These are phyloP conservation scores for Gymnodraco acuticeps DNA, from an alignment of 2,797 vertebrate species.

Conservation along the genomic window DNA sequence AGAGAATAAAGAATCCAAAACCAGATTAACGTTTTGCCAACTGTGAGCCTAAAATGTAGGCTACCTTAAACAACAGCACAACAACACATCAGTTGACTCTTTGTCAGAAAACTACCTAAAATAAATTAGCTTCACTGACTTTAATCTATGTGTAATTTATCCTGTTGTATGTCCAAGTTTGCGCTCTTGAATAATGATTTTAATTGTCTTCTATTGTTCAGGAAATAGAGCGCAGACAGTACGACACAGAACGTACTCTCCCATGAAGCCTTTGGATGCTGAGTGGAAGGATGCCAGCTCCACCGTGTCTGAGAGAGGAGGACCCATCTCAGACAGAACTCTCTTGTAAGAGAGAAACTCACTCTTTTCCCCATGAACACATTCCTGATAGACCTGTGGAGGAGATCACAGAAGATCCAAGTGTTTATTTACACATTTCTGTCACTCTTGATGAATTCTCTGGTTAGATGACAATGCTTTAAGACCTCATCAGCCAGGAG, in stretches of 20 bases:
- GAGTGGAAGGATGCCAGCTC: slow-evolving; percentile 93
- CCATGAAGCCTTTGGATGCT: slow-evolving; percentile 88
- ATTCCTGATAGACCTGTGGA: slow-evolving; percentile 86
- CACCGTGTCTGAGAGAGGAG: slow-evolving; percentile 79
- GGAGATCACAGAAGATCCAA: neutral
- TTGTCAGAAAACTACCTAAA: too few relatives aligned
- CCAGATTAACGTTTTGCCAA: too few relatives aligned
- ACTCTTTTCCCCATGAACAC: slow-evolving; percentile 77
- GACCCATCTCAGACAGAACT: slow-evolving; percentile 89
- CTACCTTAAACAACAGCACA: too few relatives aligned
- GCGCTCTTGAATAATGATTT: too few relatives aligned
- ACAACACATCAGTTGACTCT: too few relatives aligned
- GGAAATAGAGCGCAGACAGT: too few relatives aligned
- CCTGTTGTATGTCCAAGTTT: too few relatives aligned
- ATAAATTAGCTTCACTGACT: too few relatives aligned
- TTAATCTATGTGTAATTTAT: too few relatives aligned
- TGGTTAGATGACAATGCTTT: neutral
- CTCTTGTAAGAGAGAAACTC: slow-evolving; percentile 92
- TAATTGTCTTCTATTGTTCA: too few relatives aligned
- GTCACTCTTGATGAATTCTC: neutral
- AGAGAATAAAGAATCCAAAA: too few relatives aligned
- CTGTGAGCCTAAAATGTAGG: too few relatives aligned
- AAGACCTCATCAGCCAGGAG: slow-evolving; percentile 90
- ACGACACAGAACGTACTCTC: slow-evolving; percentile 87
- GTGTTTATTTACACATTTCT: neutral